Evolutionary conservation across 1,140 invertebrate genomes (phyloP).

Genomic region (Epicauta chinensis): DNA sequence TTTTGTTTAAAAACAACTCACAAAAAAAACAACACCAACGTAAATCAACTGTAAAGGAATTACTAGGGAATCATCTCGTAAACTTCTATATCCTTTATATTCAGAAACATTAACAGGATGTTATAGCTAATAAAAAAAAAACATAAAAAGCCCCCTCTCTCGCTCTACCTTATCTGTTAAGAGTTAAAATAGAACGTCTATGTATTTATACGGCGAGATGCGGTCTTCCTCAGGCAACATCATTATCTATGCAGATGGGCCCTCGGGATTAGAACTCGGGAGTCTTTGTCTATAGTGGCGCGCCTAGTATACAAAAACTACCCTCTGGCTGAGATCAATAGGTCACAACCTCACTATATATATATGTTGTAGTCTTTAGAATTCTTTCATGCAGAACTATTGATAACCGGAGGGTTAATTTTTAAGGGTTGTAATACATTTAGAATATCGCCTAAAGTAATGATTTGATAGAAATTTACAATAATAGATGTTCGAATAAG

Average conservation of each 20-base stretch:
- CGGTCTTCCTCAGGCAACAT: conserved; percentile 21
- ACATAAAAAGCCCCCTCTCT: background rate
- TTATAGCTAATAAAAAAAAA: background rate
- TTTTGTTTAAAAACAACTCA: no score
- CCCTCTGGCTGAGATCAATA: conserved; percentile 32
- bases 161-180: conserved; percentile 4
- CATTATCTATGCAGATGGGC: conserved; percentile 38
- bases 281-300: conserved; percentile 31
- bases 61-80: background rate
- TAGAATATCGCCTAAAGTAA: background rate
- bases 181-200: conserved; percentile 3
- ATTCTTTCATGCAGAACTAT: conserved; percentile 20
- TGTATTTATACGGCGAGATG: conserved; percentile 19
- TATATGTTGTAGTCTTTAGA: conserved; percentile 7
- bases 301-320: conserved; percentile 20
- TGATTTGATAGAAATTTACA: background rate
- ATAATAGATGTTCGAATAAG: background rate
- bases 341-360: conserved; percentile 23
- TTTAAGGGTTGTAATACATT: background rate
- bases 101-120: background rate
- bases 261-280: conserved; percentile 33
- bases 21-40: no score
- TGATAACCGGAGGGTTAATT: background rate
- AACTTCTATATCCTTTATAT: background rate
- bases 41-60: no score